Percentiles rank a stretch among this genome's conserved stretches.
phyloP scores from a whole-genome alignment of 1,140 invertebrate species.

The Ganaspis sp. region DNA sequence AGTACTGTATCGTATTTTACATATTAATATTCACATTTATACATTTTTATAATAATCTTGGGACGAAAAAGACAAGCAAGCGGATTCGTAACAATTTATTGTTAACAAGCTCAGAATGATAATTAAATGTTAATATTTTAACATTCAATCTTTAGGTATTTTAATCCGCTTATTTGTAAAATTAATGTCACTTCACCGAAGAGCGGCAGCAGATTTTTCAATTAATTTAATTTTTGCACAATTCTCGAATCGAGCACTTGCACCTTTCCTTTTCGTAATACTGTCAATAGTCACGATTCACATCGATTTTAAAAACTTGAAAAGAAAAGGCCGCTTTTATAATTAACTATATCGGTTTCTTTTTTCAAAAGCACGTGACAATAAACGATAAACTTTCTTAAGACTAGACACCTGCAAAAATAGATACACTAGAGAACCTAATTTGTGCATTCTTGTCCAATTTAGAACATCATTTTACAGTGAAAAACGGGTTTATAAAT shows the following conservation, averaged over 20 bases:
- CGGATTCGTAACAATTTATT: too few species aligned
- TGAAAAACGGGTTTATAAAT: background rate
- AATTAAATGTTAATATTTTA: background rate
- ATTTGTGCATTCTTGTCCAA: background rate
- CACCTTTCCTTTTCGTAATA: slow-evolving; percentile 2
- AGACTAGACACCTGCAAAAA: slow-evolving; percentile 11
- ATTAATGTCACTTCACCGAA: background rate
- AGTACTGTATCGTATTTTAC: too few species aligned
- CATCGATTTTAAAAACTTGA: background rate
- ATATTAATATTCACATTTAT: slow-evolving; percentile 13
- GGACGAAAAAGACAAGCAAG: background rate
- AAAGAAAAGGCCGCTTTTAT: background rate
- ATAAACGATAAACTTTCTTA: too few species aligned
- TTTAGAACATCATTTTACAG: background rate
- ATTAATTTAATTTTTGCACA: background rate
- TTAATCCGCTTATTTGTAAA: background rate
- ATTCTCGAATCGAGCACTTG: background rate
- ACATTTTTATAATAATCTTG: slow-evolving; percentile 3
- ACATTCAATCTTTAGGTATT: background rate
- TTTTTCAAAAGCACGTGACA: too few species aligned
- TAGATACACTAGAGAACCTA: background rate
- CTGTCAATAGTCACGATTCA: background rate
- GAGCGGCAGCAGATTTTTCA: background rate
- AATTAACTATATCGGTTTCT: background rate
- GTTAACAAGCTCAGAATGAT: background rate